Percentiles rank a stretch among this genome's conserved stretches.
Conservation (phyloP, 2,113 vertebrate species). For the Chauna torquata region DNA sequence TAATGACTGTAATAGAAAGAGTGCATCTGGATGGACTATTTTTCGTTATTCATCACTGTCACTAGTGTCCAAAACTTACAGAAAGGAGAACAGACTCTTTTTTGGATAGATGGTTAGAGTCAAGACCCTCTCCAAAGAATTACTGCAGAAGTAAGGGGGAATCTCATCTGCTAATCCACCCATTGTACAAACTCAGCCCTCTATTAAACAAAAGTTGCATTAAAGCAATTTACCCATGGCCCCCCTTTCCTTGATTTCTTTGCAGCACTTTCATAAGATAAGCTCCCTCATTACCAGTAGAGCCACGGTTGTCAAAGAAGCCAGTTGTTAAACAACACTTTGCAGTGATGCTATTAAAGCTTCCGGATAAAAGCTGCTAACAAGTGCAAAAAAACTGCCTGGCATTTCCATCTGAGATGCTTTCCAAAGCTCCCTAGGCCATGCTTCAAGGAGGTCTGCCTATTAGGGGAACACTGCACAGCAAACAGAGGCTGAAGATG, state of each 20-base stretch:
- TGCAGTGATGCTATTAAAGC: slow-evolving; percentile 27
- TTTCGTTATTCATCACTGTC: not conserved
- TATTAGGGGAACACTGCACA: not conserved
- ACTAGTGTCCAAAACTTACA: not conserved
- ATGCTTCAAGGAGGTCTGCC: not conserved
- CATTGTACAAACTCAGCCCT: not conserved
- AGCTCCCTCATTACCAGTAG: slow-evolving; percentile 26
- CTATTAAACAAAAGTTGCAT: slow-evolving; percentile 1
- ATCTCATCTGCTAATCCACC: slow-evolving; percentile 2
- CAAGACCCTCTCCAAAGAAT: not conserved
- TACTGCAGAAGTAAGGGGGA: not conserved
- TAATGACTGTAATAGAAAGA: slow-evolving; percentile 14
- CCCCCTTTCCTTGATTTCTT: not conserved
- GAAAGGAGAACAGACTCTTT: not conserved
- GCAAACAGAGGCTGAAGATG: not conserved
- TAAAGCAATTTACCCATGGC: not conserved
- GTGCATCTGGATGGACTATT: not conserved
- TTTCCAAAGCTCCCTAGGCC: not conserved
- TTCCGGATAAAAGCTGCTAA: slow-evolving; percentile 30
- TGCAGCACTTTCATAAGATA: not conserved
- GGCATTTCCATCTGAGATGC: slow-evolving; percentile 3
- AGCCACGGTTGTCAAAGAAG: not conserved
- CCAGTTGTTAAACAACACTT: slow-evolving; percentile 32
- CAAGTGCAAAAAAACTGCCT: slow-evolving; percentile 14
- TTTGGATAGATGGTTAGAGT: not conserved